A percentile compares a stretch with the other conserved stretches of the same genome.
These are phyloP conservation scores for Oscheius sp. DNA, from an alignment of 2,888 invertebrate species.

Conservation along the genomic window DNA sequence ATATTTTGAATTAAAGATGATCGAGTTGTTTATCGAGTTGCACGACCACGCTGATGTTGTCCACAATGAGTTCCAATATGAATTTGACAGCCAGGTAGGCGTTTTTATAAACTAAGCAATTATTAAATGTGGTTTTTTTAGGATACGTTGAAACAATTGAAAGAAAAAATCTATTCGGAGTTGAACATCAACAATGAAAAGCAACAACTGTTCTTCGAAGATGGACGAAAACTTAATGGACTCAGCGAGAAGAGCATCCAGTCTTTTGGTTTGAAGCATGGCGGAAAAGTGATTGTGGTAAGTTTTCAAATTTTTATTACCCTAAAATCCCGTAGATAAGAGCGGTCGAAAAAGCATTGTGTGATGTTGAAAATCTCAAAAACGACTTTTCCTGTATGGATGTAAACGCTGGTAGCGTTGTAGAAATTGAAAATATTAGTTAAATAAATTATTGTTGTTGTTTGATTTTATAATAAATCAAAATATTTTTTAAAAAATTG, in stretches of 20 bases:
- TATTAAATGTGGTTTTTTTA: conserved; percentile 19
- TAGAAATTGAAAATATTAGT: too few species aligned
- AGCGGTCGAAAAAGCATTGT: too few species aligned
- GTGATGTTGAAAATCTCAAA: too few species aligned
- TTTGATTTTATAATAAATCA: too few species aligned
- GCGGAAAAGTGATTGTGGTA: conserved; percentile 30
- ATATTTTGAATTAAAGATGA: conserved; percentile 16
- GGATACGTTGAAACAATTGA: conserved; percentile 22
- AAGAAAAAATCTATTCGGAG: conserved; percentile 14
- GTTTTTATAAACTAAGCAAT: conserved; percentile 24
- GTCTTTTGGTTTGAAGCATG: conserved; percentile 24
- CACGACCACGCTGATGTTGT: conserved; percentile 22
- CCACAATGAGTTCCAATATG: conserved; percentile 13
- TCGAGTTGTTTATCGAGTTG: conserved; percentile 26
- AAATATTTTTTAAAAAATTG: too few species aligned
- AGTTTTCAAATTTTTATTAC: conserved; percentile 28
- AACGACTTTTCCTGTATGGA: too few species aligned
- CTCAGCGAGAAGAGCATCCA: conserved; percentile 18
- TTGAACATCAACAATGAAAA: conserved; percentile 13
- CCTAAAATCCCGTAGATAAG: too few species aligned
- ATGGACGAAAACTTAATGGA: conserved; percentile 18
- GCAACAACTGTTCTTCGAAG: conserved; percentile 26
- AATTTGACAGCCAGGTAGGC: conserved; percentile 21
- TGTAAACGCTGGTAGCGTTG: too few species aligned
- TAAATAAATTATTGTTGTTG: too few species aligned